A percentile compares a stretch with the other conserved stretches of the same genome.
Evolutionary conservation across 2,797 vertebrate genomes (phyloP).

Genomic region (Tolypeutes matacus): DNA sequence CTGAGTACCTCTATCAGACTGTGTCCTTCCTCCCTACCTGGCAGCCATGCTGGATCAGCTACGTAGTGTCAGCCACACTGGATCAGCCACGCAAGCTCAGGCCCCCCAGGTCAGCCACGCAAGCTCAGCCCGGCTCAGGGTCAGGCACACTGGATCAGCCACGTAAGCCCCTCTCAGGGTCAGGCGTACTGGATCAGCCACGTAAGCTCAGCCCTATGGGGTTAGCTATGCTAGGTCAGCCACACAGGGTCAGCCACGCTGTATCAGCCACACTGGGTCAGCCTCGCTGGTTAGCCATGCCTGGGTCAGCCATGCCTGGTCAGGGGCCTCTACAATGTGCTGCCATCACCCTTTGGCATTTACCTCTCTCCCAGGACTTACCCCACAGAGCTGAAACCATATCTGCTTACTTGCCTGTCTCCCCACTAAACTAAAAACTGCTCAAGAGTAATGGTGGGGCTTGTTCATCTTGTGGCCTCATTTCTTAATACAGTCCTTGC

Average conservation of each 20-base stretch:
- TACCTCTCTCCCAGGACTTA: neutral
- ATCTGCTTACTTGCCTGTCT: conserved; percentile 57
- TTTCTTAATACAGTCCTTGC: conserved; percentile 27
- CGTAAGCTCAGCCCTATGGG: no score
- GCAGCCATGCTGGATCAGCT: neutral
- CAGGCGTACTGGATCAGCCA: no score
- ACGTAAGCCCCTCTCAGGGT: no score
- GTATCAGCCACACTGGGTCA: no score
- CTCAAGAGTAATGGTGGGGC: neutral
- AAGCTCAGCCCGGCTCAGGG: no score
- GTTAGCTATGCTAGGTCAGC: no score
- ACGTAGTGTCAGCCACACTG: no score
- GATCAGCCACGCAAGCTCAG: no score
- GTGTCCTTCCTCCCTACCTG: neutral
- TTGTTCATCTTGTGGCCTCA: neutral
- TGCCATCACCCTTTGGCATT: neutral
- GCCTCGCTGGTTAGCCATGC: no score
- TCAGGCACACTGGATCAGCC: no score
- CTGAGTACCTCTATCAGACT: neutral
- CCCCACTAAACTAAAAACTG: conserved; percentile 12
- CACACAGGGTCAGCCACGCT: no score
- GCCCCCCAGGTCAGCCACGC: no score
- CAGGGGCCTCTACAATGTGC: neutral
- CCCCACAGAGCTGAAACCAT: conserved; percentile 23
- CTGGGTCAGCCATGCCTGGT: neutral